Base-by-base conservation (phyloP, 2,888 invertebrate species). In the Andrena dorsata region DNA sequence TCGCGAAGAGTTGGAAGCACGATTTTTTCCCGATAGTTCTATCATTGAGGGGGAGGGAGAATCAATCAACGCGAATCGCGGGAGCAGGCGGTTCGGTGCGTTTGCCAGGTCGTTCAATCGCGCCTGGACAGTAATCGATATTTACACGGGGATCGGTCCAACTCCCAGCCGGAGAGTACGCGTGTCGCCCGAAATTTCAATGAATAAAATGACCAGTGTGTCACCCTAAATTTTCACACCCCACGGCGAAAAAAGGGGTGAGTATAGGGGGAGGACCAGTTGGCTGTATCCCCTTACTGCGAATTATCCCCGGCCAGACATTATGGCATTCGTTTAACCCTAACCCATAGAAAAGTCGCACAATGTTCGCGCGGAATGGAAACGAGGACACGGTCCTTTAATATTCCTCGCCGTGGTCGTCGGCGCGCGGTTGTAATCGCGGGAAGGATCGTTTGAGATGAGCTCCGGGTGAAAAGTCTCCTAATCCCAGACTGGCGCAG, bases 211-310 rank as follows among this genome's bases (percentile, higher is more conserved):
- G 88, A 84, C 76, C 83, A 70, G 69, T 63, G 72, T 63, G 80
- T 80, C 80, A 79, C 82, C 88, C 88, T 79, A 85, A 83, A 88
- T 85, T 80, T 88, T 85, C 83, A 73, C 83, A 81, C 86, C 71
- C 85, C 71, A 66, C 71, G 28, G 51, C n/a, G 51, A n/a, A 41
- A 41, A 41, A 41, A 41, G 41, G 41, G 41, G 41, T 41, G 41
- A 41, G 16, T 4, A 41, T 0, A 41, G 32, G 60, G 61, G 26
- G 64, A 56, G 41, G n/a, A 68, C 63, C 41, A 41, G 28, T 32
- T 70, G 20, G 35, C 80, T 47, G 51, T 61, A 28, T 23, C 63
- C 72, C 80, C 79, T 47, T 66, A 53, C 41, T 58, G 69, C 73
- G 64, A 83, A 75, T 85, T 76, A 82, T 71, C 80, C 83, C 74